Base-by-base conservation (phyloP, 2,888 invertebrate species). In the Acanthopleura granulata region DNA sequence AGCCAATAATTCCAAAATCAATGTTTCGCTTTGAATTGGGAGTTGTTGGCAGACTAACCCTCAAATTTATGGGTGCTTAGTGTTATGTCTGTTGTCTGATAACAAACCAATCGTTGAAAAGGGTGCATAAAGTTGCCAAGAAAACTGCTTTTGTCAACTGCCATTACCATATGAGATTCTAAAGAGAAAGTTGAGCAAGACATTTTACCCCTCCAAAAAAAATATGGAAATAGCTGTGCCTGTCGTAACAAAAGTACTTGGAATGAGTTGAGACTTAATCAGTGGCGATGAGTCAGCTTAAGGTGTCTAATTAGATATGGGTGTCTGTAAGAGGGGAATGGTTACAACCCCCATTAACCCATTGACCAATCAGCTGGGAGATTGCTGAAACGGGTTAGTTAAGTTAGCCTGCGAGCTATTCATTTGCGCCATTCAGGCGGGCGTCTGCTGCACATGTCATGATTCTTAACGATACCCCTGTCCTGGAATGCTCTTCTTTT, bases 231-330 rank as follows among this genome's bases (percentile, higher is more conserved):
- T 57, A 6, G 57, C n/a, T 18, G 3, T 18, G 57, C 6, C 22
- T 57, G 57, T 57, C 22, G 57, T n/a, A 4, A 22, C n/a, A 57
- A 57, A 57, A 22, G n/a, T 57, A 57, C 57, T 57, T 22, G 57
- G n/a, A 57, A 22, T n/a, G 57, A 57, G 57, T 57, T 22, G 57
- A 57, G 16, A 25, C 66, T 66, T 66, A 22, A 66, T 66, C 66
- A 27, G 22, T 27, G 29, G 22, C 22, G 66, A 66, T 66, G 66
- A 66, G 25, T 66, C 66, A 66, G 66, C 66, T 66, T 27, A 66
- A 66, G 57, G 66, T 66, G 66, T 66, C 66, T 66, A 66, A 66
- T 66, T 66, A 66, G 66, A 66, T 66, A 66, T 66, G 66, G 66
- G 66, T 66, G 66, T 66, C 66, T 66, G 66, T 22, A 66, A 66